phyloP scores from a whole-genome alignment of 2,888 invertebrate genomes.

The Atherix ibis region DNA sequence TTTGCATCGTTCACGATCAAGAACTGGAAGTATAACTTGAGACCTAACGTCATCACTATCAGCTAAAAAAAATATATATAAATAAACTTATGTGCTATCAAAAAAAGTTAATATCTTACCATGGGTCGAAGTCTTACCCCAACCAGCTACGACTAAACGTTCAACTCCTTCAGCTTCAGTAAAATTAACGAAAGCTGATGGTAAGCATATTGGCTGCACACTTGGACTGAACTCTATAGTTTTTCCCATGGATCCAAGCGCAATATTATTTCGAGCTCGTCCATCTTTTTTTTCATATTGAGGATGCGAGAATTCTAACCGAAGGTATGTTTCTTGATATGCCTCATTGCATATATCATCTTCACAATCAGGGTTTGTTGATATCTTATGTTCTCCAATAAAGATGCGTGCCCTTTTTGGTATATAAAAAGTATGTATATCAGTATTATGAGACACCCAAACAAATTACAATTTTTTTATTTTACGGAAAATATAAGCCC shows the following conservation, averaged over 20 bases:
- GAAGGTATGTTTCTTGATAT: not conserved
- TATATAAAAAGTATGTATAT: too few relatives aligned
- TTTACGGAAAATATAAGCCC: too few relatives aligned
- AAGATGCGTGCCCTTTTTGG: too few relatives aligned
- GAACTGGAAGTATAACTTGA: too few relatives aligned
- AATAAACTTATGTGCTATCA: too few relatives aligned
- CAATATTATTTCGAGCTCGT: not conserved
- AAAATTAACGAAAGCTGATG: not conserved
- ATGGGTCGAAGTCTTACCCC: too few relatives aligned
- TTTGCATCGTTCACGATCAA: too few relatives aligned
- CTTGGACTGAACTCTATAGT: not conserved
- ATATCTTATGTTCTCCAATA: conserved; percentile 8
- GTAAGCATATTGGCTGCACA: not conserved
- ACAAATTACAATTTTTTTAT: too few relatives aligned
- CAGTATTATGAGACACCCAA: too few relatives aligned
- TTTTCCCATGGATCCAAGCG: not conserved
- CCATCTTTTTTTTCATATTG: not conserved
- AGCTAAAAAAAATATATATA: too few relatives aligned
- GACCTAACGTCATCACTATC: too few relatives aligned
- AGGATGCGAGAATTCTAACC: not conserved
- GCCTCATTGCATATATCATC: conserved; percentile 36
- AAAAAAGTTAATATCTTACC: too few relatives aligned
- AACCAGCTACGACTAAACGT: not conserved
- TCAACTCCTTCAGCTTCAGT: not conserved
- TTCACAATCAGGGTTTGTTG: conserved; percentile 18